Conservation (phyloP, 2,888 invertebrate species). For the Agonum fuliginosum region DNA sequence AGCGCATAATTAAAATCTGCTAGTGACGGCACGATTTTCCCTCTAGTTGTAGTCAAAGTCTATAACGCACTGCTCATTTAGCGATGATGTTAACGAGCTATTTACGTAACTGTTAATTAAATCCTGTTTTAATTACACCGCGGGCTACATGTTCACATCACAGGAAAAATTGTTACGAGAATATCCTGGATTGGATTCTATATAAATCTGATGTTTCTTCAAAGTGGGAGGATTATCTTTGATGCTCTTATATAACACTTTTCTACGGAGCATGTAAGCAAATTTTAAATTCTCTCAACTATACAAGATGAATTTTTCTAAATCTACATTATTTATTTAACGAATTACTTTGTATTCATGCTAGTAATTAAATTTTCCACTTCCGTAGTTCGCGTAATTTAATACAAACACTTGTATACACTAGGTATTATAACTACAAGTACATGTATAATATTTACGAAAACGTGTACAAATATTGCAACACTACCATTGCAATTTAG, state of each 20-base stretch:
- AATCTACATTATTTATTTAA: slow-evolving; percentile 5
- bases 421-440: not conserved
- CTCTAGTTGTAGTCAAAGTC: not conserved
- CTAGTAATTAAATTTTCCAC: not conserved
- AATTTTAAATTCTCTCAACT: not conserved
- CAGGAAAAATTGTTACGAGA: not conserved
- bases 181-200: not conserved
- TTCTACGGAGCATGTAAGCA: not conserved
- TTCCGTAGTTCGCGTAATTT: not conserved
- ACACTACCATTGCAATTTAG: not conserved
- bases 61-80: not conserved
- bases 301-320: not conserved
- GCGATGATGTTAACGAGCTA: not conserved
- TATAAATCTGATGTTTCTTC: not conserved
- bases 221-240: not conserved
- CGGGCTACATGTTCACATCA: no score
- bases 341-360: not conserved
- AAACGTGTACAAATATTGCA: not conserved
- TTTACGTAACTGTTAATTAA: slow-evolving; percentile 29
- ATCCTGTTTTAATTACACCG: not conserved
- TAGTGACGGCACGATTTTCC: not conserved
- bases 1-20: slow-evolving; percentile 41
- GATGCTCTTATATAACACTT: not conserved
- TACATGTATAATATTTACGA: no score
- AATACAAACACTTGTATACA: not conserved